Base-by-base conservation (phyloP, 2,888 invertebrate species). In the Agrotis segetum region DNA sequence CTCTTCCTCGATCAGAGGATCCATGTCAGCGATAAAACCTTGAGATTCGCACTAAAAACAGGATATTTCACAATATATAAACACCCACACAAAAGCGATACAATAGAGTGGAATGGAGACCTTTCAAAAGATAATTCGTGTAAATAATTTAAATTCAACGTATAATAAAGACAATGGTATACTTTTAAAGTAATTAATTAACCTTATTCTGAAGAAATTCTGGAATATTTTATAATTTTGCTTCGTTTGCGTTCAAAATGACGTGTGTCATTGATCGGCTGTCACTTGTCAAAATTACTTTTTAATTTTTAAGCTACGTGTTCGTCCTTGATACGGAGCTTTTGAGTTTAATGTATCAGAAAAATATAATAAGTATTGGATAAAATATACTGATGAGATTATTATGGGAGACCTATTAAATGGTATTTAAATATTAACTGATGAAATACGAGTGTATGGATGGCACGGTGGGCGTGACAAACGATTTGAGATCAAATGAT, bases 1-100 rank as follows among this genome's bases (percentile, higher is more conserved):
- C 44, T 82, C 80, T 61, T 88, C 84, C 29, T 84, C 79, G 16
- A 82, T 64, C 9, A 86, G 55, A n/a, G 84, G 78, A 19, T 88
- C 88, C 91, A 90, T 91, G 58, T 55, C 63, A 74, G 56, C 17
- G 53, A 46, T 58, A 66, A 69, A 55, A 71, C 66, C 56, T 56
- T 60, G 19, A 17, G 24, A 55, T 60, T 50, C 19, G 19, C n/a
- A 29, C 29, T 24, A 11, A 71, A 74, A 71, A 74, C 82, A 52
- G 70, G 71, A 82, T 82, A 62, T 82, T 72, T 73, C 77, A 72
- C 71, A 80, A 80, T 29, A 46, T 44, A 46, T 29, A 44, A 49
- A 58, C 55, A 70, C 81, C 82, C 67, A 82, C 79, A 55, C 66
- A 44, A 60, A 3, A 34, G 13, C 13, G 40, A 21, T n/a, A 47